phyloP scores from a whole-genome alignment of 2,113 vertebrate species.

The Polypterus bichir region DNA sequence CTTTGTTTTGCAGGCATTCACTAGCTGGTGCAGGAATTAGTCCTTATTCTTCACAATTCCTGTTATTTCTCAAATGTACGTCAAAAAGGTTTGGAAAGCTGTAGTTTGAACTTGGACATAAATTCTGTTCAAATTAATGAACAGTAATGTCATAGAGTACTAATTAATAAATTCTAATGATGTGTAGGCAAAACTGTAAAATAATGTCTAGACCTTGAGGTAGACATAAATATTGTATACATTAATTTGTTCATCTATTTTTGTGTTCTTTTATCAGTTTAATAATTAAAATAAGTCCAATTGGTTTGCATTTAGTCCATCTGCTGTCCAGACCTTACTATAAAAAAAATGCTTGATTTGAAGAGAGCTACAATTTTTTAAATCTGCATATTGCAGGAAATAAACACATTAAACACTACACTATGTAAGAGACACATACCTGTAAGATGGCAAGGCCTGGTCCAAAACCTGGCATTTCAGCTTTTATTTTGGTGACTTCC shows the following conservation, averaged over 20 bases:
- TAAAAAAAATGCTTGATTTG: background rate
- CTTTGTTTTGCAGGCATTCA: too few relatives aligned
- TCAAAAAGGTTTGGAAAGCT: too few relatives aligned
- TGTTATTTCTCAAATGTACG: too few relatives aligned
- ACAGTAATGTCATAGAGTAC: too few relatives aligned
- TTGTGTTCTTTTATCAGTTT: background rate
- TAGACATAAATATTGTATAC: too few relatives aligned
- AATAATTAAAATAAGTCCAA: background rate
- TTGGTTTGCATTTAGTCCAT: background rate
- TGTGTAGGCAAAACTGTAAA: too few relatives aligned
- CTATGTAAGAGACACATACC: conserved; percentile 38
- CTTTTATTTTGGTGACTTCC: conserved; percentile 70
- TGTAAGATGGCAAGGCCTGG: conserved; percentile 89
- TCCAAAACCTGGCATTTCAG: conserved; percentile 62
- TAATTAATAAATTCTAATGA: too few relatives aligned
- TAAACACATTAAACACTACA: background rate
- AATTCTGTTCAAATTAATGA: too few relatives aligned
- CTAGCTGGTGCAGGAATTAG: too few relatives aligned
- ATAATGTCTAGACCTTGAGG: too few relatives aligned
- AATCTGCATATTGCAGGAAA: background rate
- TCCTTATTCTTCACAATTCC: too few relatives aligned
- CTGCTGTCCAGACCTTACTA: background rate
- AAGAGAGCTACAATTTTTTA: background rate
- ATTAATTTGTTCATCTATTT: background rate
- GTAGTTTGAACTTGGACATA: too few relatives aligned